These are phyloP conservation scores for Saguinus imperator DNA, from an alignment of 2,113 vertebrate genomes.

Conservation along the genomic window DNA sequence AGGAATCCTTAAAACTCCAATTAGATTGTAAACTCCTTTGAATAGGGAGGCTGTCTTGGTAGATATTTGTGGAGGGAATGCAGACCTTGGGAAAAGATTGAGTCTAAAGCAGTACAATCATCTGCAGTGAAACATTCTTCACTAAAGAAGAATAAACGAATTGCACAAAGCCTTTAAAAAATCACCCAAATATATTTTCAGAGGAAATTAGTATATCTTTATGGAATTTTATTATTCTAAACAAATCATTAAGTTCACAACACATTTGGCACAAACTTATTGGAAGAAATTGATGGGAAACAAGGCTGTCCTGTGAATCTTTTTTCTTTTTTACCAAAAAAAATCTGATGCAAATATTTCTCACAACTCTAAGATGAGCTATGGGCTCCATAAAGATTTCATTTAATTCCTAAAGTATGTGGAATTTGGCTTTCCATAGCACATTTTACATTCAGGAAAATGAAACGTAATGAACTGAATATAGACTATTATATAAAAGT, in stretches of 20 bases:
- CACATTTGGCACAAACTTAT: not conserved
- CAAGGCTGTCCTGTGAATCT: not conserved
- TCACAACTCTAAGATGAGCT: not conserved
- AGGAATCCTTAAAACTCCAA: not conserved
- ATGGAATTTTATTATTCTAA: not conserved
- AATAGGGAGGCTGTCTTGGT: not conserved
- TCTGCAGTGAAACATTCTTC: not conserved
- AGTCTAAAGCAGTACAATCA: not conserved
- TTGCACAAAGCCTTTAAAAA: not conserved
- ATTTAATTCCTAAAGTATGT: constrained; percentile 55
- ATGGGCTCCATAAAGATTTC: constrained; percentile 30
- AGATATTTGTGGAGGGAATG: not conserved
- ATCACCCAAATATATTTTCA: not conserved
- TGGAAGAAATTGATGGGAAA: not conserved
- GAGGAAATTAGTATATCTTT: not conserved
- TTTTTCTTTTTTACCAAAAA: not conserved
- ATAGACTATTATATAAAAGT: constrained; percentile 53
- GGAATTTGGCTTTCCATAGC: constrained; percentile 47
- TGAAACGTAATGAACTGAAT: constrained; percentile 67
- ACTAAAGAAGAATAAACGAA: not conserved
- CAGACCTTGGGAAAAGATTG: not conserved
- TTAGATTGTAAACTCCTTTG: not conserved
- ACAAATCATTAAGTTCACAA: constrained; percentile 1
- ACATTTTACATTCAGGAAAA: constrained; percentile 46
- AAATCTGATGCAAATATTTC: not conserved